These are phyloP conservation scores for Pseudococcus longispinus DNA, from an alignment of 2,888 invertebrate genomes.

Conservation along the genomic window DNA sequence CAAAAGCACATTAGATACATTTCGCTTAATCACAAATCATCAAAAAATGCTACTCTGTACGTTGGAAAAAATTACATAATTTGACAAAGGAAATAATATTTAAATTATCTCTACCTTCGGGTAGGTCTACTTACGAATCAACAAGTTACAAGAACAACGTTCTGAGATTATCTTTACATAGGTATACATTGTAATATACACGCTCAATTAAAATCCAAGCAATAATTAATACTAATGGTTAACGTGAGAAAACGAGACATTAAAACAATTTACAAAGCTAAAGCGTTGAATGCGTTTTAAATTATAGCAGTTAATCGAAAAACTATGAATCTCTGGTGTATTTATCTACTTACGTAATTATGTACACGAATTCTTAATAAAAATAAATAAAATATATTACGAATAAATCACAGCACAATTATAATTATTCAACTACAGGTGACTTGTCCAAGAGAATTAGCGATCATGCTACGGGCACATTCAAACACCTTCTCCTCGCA, in stretches of 20 bases:
- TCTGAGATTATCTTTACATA: background rate
- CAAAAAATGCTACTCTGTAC: background rate
- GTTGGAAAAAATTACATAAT: background rate
- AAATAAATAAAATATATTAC: constrained; percentile 28
- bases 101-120: background rate
- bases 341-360: background rate
- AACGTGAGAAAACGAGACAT: background rate
- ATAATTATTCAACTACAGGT: constrained; percentile 50
- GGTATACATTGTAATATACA: background rate
- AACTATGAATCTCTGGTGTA: background rate
- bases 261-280: background rate
- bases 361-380: constrained; percentile 9
- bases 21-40: background rate
- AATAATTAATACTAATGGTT: constrained; percentile 18
- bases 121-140: constrained; percentile 13
- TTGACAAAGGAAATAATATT: background rate
- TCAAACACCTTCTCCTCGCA: constrained; percentile 60
- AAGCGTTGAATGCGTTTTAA: background rate
- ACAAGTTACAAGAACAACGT: constrained; percentile 6
- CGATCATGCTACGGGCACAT: background rate
- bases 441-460: constrained; percentile 9
- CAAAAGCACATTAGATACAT: background rate
- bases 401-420: constrained; percentile 55
- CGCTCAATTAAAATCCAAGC: background rate
- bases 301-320: background rate